phyloP scores from a whole-genome alignment of 2,888 invertebrate species.

The Ypsolopha sequella region DNA sequence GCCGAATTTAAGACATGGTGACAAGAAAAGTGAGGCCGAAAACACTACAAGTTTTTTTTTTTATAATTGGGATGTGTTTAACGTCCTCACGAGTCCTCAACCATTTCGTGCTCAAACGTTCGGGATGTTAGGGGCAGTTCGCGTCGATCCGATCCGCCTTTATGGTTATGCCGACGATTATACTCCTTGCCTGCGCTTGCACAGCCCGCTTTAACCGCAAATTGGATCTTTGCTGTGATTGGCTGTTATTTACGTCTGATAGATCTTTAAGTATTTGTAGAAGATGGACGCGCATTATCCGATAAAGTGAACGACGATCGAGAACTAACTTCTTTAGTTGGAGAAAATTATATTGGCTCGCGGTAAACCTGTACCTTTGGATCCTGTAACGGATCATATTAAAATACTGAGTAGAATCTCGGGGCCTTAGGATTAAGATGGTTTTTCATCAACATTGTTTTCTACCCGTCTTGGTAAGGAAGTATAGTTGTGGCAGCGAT shows the following conservation, averaged over 20 bases:
- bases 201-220: background rate
- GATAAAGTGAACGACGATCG: background rate
- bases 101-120: constrained; percentile 26
- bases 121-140: constrained; percentile 16
- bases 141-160: constrained; percentile 41
- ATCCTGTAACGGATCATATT: no score
- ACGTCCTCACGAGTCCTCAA: background rate
- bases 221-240: constrained; percentile 4
- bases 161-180: constrained; percentile 26
- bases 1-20: no score
- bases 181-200: background rate
- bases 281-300: constrained; percentile 4
- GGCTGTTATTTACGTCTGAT: constrained; percentile 3
- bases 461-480: no score
- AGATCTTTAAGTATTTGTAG: constrained; percentile 4
- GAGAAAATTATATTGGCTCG: no score
- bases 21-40: no score
- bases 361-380: no score
- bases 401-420: no score
- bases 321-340: no score
- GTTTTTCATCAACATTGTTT: no score
- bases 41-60: no score
- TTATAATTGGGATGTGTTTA: background rate
- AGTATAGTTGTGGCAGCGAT: no score
- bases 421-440: no score